Percentiles rank a stretch among this genome's conserved stretches.
Conservation (phyloP, 2,797 vertebrate species). For the Anguilla pacifica region DNA sequence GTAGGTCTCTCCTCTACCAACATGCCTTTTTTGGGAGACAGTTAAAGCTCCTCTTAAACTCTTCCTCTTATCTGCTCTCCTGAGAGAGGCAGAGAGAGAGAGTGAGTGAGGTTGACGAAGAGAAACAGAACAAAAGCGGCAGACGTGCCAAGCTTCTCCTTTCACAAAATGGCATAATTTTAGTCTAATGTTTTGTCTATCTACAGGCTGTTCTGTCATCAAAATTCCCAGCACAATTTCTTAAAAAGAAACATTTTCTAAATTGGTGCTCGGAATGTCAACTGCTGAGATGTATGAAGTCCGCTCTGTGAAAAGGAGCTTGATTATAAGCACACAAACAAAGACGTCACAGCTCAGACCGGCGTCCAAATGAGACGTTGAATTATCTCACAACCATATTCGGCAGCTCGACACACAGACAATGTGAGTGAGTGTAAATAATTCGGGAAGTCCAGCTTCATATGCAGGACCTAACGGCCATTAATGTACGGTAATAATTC, state of each 20-base stretch:
- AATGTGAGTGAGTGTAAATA: background rate
- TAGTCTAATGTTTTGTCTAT: background rate
- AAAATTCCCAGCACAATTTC: background rate
- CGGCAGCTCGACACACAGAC: slow-evolving; percentile 19
- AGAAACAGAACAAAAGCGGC: background rate
- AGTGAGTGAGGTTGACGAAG: background rate
- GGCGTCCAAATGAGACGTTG: slow-evolving; percentile 5
- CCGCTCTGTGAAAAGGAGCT: background rate
- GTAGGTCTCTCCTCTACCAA: background rate
- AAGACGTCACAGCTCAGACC: slow-evolving; percentile 27
- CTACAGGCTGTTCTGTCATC: background rate
- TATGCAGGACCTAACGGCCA: background rate
- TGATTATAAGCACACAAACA: slow-evolving; percentile 17
- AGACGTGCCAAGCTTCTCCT: background rate
- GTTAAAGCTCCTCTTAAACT: background rate
- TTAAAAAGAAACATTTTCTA: background rate
- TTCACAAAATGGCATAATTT: background rate
- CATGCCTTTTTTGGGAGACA: background rate
- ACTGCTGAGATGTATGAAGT: background rate
- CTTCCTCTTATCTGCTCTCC: background rate
- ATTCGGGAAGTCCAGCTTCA: background rate
- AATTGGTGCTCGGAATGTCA: background rate
- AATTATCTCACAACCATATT: slow-evolving; percentile 20
- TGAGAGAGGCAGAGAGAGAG: background rate
- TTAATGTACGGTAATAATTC: background rate